Conservation (phyloP, 1,140 invertebrate species). For the Zeugodacus cucurbitae region DNA sequence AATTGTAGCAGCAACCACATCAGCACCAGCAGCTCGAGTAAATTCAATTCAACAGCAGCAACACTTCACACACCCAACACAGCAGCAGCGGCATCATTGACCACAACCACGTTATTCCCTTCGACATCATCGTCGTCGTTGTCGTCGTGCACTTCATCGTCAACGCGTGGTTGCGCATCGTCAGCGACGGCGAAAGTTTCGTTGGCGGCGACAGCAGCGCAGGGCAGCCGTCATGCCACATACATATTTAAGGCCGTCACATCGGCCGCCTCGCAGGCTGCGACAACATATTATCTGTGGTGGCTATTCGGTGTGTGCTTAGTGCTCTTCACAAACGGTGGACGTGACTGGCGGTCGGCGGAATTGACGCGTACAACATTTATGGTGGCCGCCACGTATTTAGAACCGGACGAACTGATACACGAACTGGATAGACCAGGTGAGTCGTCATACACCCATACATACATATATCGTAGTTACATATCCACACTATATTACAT, state of each 20-base stretch:
- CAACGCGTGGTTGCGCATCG: not conserved
- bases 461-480: not conserved
- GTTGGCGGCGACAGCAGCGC: not conserved
- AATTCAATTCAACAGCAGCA: constrained; percentile 20
- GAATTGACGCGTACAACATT: not conserved
- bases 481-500: not conserved
- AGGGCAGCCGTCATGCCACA: not conserved
- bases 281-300: constrained; percentile 42
- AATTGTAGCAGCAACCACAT: not conserved
- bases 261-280: not conserved
- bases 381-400: constrained; percentile 50
- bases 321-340: constrained; percentile 45
- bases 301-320: constrained; percentile 46
- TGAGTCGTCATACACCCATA: constrained; percentile 40
- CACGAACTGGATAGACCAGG: constrained; percentile 63
- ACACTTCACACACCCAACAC: not conserved
- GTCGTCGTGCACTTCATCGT: not conserved
- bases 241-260: constrained; percentile 7
- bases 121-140: not conserved
- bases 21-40: constrained; percentile 25
- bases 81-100: not conserved
- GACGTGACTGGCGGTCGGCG: constrained; percentile 40
- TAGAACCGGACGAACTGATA: constrained; percentile 65
- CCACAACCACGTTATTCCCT: constrained; percentile 6
- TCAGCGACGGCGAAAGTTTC: not conserved